Conservation (phyloP, 2,888 invertebrate species). For the Junonia oenone region DNA sequence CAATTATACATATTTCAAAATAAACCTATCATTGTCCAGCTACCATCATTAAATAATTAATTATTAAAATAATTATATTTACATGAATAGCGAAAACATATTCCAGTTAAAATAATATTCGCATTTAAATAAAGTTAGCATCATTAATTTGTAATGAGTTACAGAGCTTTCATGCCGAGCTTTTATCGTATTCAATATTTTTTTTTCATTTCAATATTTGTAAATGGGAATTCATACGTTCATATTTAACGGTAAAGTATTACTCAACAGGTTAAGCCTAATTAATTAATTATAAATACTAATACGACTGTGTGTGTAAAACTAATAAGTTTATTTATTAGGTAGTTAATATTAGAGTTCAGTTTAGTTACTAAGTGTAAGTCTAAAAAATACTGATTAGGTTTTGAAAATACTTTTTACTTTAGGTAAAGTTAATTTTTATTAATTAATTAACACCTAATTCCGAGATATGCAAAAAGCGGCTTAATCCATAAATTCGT, state of each 20-base stretch:
- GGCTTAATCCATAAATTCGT: no score
- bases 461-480: no score
- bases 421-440: no score
- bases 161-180: background rate
- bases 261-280: background rate
- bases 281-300: background rate
- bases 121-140: background rate
- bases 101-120: background rate
- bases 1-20: no score
- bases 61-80: background rate
- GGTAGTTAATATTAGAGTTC: no score
- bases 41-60: no score
- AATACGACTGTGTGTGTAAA: no score
- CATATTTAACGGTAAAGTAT: background rate
- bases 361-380: no score
- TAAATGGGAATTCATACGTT: background rate
- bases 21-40: background rate
- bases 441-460: no score
- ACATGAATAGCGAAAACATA: background rate
- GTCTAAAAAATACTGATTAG: no score
- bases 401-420: no score
- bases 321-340: no score
- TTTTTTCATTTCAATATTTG: background rate
- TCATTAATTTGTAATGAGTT: conserved; percentile 1
- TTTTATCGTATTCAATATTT: background rate